Base-by-base conservation (phyloP, 2,113 vertebrate genomes). In the Perca fluviatilis region DNA sequence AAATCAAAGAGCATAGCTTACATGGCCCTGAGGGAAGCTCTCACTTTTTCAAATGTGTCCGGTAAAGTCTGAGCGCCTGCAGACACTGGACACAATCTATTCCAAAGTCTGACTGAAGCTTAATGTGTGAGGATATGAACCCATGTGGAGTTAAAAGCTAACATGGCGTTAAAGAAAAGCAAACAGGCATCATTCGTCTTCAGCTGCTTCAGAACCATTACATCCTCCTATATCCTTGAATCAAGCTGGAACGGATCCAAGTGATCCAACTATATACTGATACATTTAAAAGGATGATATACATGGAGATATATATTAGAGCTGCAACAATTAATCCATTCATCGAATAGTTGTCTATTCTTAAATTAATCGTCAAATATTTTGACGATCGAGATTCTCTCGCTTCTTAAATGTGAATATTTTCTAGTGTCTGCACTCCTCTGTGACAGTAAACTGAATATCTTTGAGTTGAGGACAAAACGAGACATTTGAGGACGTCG, bases 41-140 rank as follows among this genome's bases (percentile, higher is more conserved):
- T 60, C 62, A 2, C 46, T 81, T 27, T 18, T 76, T 50, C 46
- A 5, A 46, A 72, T 75, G 30, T 58, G 43, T 51, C 27, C 47
- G 6, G 51, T 69, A 18, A 19, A 60, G 50, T 5, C 23, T 40
- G 18, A 65, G 36, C 67, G 66, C 30, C 62, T 67, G 47, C 71
- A 72, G 60, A 80, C 30, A 18, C 15, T 2, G 1, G 62, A 46
- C 36, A 2, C 23, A 82, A 61, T 80, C 61, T n/a, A 21, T 76
- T 65, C n/a, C 84, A 65, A 5, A 68, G 58, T 47, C 64, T 27
- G 57, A 65, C 72, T 23, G 69, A 33, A 81, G 53, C 9, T 11
- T 65, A 43, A 61, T 47, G 19, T 30, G 2, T 47, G 15, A 69
- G 40, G 56, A 43, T 16, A 36, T 18, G 77, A 72, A 23, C 4